A percentile compares a stretch with the other conserved stretches of the same genome.
These are phyloP conservation scores for Chiroxiphia lanceolata DNA, from an alignment of 2,797 vertebrate species.

Conservation along the genomic window DNA sequence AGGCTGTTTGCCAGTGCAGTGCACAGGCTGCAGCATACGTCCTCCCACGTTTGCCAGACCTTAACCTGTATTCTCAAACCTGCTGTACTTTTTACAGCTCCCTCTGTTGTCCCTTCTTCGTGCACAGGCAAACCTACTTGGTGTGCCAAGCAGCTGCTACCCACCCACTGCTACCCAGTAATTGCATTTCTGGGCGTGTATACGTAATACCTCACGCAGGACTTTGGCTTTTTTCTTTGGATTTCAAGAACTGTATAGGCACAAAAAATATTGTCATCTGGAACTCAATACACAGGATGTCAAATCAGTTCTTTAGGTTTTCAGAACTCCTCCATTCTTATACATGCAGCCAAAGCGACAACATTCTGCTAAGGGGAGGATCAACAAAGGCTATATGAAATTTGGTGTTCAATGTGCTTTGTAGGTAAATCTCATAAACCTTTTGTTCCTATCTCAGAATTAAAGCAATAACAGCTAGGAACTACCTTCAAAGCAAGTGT, in stretches of 20 bases:
- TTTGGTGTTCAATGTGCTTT: not conserved
- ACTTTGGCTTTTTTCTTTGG: not conserved
- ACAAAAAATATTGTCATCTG: not conserved
- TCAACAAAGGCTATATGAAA: not conserved
- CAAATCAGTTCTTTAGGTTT: not conserved
- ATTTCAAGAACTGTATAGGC: not conserved
- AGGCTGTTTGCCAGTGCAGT: not conserved
- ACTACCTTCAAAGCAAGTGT: not conserved
- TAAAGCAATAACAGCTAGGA: not conserved
- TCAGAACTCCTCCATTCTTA: not conserved
- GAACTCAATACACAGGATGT: not conserved
- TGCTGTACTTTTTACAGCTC: not conserved
- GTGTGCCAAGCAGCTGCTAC: not conserved
- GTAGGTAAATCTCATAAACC: not conserved
- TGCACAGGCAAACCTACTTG: not conserved
- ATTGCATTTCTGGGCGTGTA: not conserved
- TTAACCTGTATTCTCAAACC: conserved; percentile 2
- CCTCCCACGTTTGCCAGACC: not conserved
- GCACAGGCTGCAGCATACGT: not conserved
- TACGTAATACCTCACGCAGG: not conserved
- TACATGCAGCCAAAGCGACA: not conserved
- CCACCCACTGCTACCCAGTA: not conserved
- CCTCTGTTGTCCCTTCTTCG: not conserved
- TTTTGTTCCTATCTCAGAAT: not conserved
- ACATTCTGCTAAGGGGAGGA: not conserved